Base-by-base conservation (phyloP, 1,140 invertebrate genomes). In the Metaphire vulgaris region DNA sequence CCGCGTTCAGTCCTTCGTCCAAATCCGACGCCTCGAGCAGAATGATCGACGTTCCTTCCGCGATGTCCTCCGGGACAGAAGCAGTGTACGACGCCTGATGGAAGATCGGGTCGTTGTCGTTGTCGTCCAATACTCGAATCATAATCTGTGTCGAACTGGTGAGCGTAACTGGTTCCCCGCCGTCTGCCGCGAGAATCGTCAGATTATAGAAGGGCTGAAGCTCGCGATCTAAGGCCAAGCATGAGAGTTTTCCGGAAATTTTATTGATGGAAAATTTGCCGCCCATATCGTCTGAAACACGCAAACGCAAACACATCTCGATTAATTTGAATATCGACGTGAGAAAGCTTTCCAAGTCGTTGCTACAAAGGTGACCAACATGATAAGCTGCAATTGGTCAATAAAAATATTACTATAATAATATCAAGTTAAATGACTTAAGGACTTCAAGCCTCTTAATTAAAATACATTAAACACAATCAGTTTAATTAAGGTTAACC, bases 51-150 rank as follows among this genome's bases (percentile, higher is more conserved):
- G 80, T 79, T 1, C 83, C 82, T 1, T 79, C 75, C 1, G 69
- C 72, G 26, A 80, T 77, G 73, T 84, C 80, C 41, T 85, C 83
- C 80, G 89, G 90, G 26, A 94, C 90, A 72, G 77, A 77, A 14
- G 77, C 72, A 26, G 76, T 79, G 76, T 84, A 84, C 6, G 74
- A 68, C 29, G 71, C 87, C 34, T 91, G 90, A 34, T 91, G 90
- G 80, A 89, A 89, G 68, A 85, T 83, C n/a, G 95, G 96, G 79
- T 93, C 91, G 83, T 97, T 97, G 86, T 98, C 96, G 83, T 98
- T 98, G 71, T 94, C 90, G 84, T 98, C 96, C 80, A 93, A 90
- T 84, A 98, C 95, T 33, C 88, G 88, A 0, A 98, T 93, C 28
- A 72, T 56, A 21, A 56, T 56, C 41, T 56, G 41, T 21, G 21